Base-by-base conservation (phyloP, 2,888 invertebrate species). In the Caenorhabditis becei region DNA sequence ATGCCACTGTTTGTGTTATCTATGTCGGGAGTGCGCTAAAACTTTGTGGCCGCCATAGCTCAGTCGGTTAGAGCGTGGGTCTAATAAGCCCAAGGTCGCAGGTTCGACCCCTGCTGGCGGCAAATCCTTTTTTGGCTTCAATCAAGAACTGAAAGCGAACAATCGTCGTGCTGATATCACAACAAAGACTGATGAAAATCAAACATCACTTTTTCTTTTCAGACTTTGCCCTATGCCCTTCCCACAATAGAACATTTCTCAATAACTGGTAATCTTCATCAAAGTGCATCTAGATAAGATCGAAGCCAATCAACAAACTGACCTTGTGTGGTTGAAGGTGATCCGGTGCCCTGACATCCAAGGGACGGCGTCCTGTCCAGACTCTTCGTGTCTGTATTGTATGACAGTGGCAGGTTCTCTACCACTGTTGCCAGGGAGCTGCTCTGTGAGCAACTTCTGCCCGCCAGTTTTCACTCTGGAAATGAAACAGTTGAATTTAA, bases 11-110 rank as follows among this genome's bases (percentile, higher is more conserved):
- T 18, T 18, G 14, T 14, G 26, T 24, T 24, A 11, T 51, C 51
- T 24, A 51, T 51, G 24, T 24, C 10, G 10, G 1, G 37, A 35
- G 24, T 1, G 24, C 51, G 41, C 10, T 11, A 23, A 18, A 28
- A 24, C 11, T 41, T 3, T 41, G 56, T 63, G 41, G 86, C 88
- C 85, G 87, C 86, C 86, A 88, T 89, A 89, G 89, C 88, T 89
- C 89, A 89, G 89, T 89, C 86, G 89, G 89, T 89, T 89, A 89
- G 89, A 89, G 89, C 89, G 89, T 89, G 87, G 89, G 88, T 89
- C 88, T 88, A 89, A 89, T 89, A 89, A 89, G 89, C 89, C 88
- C 88, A 89, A 88, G 89, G 88, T 89, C 88, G 85, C 87, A 89
- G 89, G 89, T 89, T 89, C 89, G 88, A 89, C 88, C 88, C 87